These are phyloP conservation scores for Baronia brevicornis DNA, from an alignment of 2,888 invertebrate genomes.

Conservation along the genomic window DNA sequence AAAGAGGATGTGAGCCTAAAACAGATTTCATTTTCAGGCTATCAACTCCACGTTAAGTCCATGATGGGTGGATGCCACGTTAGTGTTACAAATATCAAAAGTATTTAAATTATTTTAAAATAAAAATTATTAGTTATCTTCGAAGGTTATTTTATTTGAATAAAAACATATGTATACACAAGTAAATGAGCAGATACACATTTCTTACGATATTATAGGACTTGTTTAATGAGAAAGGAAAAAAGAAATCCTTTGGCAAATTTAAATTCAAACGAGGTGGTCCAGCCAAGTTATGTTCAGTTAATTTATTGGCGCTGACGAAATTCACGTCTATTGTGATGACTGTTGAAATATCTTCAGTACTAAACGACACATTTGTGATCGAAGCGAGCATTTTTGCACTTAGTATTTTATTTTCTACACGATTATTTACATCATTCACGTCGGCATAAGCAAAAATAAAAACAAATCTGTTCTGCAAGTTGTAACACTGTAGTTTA, in stretches of 20 bases:
- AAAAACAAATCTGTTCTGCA: slow-evolving; percentile 41
- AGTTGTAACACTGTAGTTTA: slow-evolving; percentile 45
- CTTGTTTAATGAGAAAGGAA: slow-evolving; percentile 74
- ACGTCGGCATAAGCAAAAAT: slow-evolving; percentile 41
- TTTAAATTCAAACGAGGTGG: slow-evolving; percentile 79
- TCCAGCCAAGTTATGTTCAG: slow-evolving; percentile 58
- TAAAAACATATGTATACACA: slow-evolving; percentile 16
- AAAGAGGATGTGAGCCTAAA: slow-evolving; percentile 13
- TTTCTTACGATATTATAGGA: slow-evolving; percentile 16
- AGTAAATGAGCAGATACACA: slow-evolving; percentile 20
- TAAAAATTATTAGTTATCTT: slow-evolving; percentile 67
- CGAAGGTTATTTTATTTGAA: slow-evolving; percentile 60
- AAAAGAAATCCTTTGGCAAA: slow-evolving; percentile 84
- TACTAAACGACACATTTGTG: slow-evolving; percentile 38
- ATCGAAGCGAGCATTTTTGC: slow-evolving; percentile 28
- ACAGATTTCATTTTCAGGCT: slow-evolving; percentile 64
- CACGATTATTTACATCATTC: slow-evolving; percentile 23
- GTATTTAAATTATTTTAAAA: slow-evolving; percentile 71
- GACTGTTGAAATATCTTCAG: slow-evolving; percentile 38
- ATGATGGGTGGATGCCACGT: slow-evolving; percentile 59
- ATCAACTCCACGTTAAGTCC: slow-evolving; percentile 46
- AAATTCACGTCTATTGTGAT: slow-evolving; percentile 52
- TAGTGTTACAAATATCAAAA: slow-evolving; percentile 66
- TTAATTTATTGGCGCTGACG: slow-evolving; percentile 47
- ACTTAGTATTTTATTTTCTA: slow-evolving; percentile 42